phyloP scores from a whole-genome alignment of 2,888 invertebrate species.

The Orgyia antiqua region DNA sequence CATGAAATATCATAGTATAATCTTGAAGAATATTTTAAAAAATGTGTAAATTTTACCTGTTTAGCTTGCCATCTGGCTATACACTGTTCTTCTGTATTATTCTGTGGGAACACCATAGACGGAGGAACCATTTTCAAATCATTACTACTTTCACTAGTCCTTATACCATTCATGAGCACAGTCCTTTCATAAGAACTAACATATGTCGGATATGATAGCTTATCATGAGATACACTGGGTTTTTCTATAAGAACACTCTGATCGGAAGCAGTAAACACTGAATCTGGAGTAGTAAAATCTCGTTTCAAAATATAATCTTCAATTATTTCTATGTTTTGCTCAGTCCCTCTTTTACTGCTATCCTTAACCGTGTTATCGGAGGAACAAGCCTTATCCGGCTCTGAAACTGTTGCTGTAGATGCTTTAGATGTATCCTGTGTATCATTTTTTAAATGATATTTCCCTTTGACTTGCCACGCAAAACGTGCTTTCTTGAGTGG shows the following conservation, averaged over 20 bases:
- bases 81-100: slow-evolving; percentile 54
- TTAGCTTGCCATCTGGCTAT: slow-evolving; percentile 80
- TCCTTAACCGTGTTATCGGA: slow-evolving; percentile 31
- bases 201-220: slow-evolving; percentile 50
- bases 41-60: slow-evolving; percentile 60
- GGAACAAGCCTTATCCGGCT: slow-evolving; percentile 21
- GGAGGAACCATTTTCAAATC: slow-evolving; percentile 28
- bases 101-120: slow-evolving; percentile 40
- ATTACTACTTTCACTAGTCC: slow-evolving; percentile 21
- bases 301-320: slow-evolving; percentile 60
- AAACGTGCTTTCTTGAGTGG: slow-evolving; percentile 82
- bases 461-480: slow-evolving; percentile 83
- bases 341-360: slow-evolving; percentile 38
- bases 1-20: no score
- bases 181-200: slow-evolving; percentile 40
- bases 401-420: slow-evolving; percentile 12
- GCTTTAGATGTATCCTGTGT: slow-evolving; percentile 23
- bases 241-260: slow-evolving; percentile 39
- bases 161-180: slow-evolving; percentile 18
- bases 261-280: slow-evolving; percentile 42
- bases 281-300: slow-evolving; percentile 52
- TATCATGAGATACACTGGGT: slow-evolving; percentile 38
- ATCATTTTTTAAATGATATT: slow-evolving; percentile 78
- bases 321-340: slow-evolving; percentile 57
- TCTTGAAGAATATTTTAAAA: no score